phyloP scores from a whole-genome alignment of 2,888 invertebrate genomes.

The Busseola fusca region DNA sequence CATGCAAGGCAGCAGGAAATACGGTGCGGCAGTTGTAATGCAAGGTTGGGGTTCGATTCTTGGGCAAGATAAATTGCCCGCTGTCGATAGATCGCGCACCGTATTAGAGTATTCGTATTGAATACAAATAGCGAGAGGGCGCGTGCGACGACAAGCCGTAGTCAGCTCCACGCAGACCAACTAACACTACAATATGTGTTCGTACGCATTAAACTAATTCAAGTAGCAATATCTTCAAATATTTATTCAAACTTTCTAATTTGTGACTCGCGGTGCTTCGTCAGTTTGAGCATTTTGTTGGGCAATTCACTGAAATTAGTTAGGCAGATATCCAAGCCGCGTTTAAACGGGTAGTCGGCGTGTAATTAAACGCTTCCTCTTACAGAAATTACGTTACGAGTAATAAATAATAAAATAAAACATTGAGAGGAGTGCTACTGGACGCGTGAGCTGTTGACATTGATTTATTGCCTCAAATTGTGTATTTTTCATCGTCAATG shows the following conservation, averaged over 20 bases:
- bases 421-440: slow-evolving; percentile 78
- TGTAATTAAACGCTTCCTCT: slow-evolving; percentile 78
- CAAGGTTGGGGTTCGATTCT: slow-evolving; percentile 81
- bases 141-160: slow-evolving; percentile 56
- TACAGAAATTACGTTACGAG: slow-evolving; percentile 77
- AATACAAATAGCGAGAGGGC: slow-evolving; percentile 81
- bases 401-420: slow-evolving; percentile 85
- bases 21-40: slow-evolving; percentile 76
- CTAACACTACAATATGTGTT: slow-evolving; percentile 13
- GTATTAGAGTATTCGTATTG: slow-evolving; percentile 84
- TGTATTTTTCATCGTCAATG: slow-evolving; percentile 87
- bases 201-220: slow-evolving; percentile 23
- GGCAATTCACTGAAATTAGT: slow-evolving; percentile 52
- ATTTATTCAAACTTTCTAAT: slow-evolving; percentile 55
- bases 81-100: slow-evolving; percentile 82
- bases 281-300: slow-evolving; percentile 34
- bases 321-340: slow-evolving; percentile 55
- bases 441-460: slow-evolving; percentile 72
- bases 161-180: slow-evolving; percentile 11
- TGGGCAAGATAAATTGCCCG: slow-evolving; percentile 80
- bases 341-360: slow-evolving; percentile 65
- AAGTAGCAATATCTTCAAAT: slow-evolving; percentile 34
- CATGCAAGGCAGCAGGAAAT: slow-evolving; percentile 83
- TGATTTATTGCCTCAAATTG: slow-evolving; percentile 88
- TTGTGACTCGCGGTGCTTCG: slow-evolving; percentile 34